Percentiles rank a stretch among this genome's conserved stretches.
These are phyloP conservation scores for Limnothrissa miodon DNA, from an alignment of 2,113 vertebrate species.

Conservation along the genomic window DNA sequence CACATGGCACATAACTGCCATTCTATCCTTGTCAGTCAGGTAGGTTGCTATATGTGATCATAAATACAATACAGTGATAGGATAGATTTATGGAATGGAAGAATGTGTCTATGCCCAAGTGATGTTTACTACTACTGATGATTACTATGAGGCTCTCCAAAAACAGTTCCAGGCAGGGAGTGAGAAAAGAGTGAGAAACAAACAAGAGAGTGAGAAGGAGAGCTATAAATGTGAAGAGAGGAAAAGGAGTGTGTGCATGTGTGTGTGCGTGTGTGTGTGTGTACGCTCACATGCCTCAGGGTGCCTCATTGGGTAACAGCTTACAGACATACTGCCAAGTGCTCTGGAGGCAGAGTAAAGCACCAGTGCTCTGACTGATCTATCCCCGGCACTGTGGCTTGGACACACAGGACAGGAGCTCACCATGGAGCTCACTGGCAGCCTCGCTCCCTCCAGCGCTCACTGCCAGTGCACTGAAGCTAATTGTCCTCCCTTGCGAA, in stretches of 20 bases:
- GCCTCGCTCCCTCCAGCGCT: neutral
- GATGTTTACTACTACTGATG: neutral
- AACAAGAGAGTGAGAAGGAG: neutral
- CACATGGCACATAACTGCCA: neutral
- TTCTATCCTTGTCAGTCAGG: neutral
- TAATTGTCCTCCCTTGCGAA: neutral
- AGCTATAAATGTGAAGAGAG: neutral
- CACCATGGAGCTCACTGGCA: neutral
- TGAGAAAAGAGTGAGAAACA: neutral
- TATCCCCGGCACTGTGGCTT: neutral
- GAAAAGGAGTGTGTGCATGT: neutral
- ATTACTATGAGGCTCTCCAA: neutral
- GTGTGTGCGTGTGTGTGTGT: constrained; percentile 1
- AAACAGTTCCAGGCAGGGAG: neutral
- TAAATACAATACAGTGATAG: neutral
- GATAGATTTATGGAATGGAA: neutral
- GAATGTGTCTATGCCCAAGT: neutral
- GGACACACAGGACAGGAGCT: neutral
- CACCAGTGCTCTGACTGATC: neutral
- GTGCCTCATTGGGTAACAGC: neutral
- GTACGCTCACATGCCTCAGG: neutral
- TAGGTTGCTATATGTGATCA: neutral
- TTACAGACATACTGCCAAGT: neutral
- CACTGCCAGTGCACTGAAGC: neutral
- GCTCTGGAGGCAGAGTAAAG: neutral